phyloP scores from a whole-genome alignment of 2,797 vertebrate genomes.

The Diplodus sargus region DNA sequence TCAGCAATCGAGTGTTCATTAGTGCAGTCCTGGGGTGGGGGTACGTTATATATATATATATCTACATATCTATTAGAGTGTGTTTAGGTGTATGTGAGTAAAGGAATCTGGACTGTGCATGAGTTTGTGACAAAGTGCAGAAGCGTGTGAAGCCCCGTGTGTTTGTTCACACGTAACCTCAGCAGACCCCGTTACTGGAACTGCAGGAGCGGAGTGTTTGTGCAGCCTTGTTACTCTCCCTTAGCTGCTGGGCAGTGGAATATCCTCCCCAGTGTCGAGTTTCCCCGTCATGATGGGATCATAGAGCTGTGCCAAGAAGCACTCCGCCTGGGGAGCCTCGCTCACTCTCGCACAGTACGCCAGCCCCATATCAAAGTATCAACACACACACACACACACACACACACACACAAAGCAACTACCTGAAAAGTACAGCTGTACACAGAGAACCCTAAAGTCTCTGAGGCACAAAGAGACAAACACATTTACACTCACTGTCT shows the following conservation, averaged over 20 bases:
- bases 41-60: conserved; percentile 13
- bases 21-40: conserved; percentile 28
- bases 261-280: conserved; percentile 78
- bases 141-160: conserved; percentile 31
- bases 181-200: conserved; percentile 44
- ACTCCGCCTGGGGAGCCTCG: conserved; percentile 60
- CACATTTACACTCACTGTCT: conserved; percentile 42
- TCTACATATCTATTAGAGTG: neutral
- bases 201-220: conserved; percentile 57
- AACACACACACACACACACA: conserved; percentile 28
- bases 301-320: conserved; percentile 74
- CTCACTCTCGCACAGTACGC: conserved; percentile 48
- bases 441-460: conserved; percentile 41
- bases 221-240: conserved; percentile 55
- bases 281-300: conserved; percentile 75
- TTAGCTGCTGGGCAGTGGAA: conserved; percentile 70
- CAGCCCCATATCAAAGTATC: conserved; percentile 69
- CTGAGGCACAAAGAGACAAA: conserved; percentile 14
- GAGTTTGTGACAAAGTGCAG: conserved; percentile 7
- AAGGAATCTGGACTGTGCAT: neutral
- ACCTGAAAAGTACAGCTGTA: conserved; percentile 65
- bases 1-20: conserved; percentile 64
- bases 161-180: conserved; percentile 41
- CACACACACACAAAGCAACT: conserved; percentile 50
- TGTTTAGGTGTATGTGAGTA: neutral